Evolutionary conservation across 2,888 invertebrate genomes (phyloP).

Genomic region (Cephus pulcher): DNA sequence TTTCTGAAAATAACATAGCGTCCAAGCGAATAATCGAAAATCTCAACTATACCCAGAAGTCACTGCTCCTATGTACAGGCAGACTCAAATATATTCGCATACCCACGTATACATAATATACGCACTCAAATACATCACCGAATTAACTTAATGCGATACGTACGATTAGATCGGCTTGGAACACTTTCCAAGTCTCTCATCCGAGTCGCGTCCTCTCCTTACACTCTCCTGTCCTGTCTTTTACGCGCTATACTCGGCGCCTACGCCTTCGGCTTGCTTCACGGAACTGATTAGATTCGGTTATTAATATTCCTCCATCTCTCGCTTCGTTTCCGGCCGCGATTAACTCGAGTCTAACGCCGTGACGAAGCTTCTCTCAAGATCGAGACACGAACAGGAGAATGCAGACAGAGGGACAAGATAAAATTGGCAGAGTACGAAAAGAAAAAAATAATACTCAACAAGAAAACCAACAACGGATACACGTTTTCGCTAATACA

Average conservation of each 20-base stretch:
- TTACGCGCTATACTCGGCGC: constrained; percentile 10
- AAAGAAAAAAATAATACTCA: neutral
- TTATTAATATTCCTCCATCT: constrained; percentile 65
- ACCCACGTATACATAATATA: constrained; percentile 31
- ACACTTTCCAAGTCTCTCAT: neutral
- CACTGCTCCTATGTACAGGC: constrained; percentile 2
- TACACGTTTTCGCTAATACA: neutral
- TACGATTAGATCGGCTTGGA: constrained; percentile 57
- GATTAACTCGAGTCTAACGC: constrained; percentile 63
- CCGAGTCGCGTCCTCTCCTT: neutral
- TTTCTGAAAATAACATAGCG: constrained; percentile 18
- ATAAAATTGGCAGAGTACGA: neutral
- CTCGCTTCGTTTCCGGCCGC: constrained; percentile 63
- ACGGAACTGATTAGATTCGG: constrained; percentile 64
- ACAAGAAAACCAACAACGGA: neutral
- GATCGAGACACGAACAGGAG: neutral
- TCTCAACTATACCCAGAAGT: constrained; percentile 5
- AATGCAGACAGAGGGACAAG: neutral
- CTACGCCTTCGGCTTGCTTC: constrained; percentile 43
- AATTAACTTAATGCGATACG: constrained; percentile 60
- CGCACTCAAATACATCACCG: constrained; percentile 29
- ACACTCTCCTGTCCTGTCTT: constrained; percentile 7
- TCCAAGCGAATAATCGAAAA: constrained; percentile 28
- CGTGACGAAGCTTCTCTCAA: constrained; percentile 50
- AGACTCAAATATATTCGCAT: constrained; percentile 34